phyloP scores from a whole-genome alignment of 2,888 invertebrate genomes.

The Sisyra nigra region DNA sequence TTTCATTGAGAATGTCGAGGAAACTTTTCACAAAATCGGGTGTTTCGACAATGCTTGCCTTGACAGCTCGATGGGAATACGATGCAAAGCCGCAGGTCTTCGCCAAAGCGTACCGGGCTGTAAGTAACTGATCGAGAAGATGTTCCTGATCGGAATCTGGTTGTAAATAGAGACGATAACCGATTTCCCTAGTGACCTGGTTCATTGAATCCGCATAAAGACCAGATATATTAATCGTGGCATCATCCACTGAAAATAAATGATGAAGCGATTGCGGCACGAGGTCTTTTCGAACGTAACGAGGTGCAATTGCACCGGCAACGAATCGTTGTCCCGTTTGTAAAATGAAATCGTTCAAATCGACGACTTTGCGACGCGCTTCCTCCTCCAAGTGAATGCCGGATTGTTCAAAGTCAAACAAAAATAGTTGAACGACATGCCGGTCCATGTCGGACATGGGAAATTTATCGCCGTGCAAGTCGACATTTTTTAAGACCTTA shows the following conservation, averaged over 20 bases:
- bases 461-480: conserved; percentile 49
- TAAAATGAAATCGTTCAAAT: conserved; percentile 72
- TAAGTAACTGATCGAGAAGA: conserved; percentile 54
- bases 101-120: conserved; percentile 64
- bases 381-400: conserved; percentile 83
- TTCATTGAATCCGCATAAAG: conserved; percentile 71
- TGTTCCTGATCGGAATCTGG: conserved; percentile 63
- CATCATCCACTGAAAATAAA: conserved; percentile 39
- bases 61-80: conserved; percentile 78
- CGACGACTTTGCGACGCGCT: conserved; percentile 56
- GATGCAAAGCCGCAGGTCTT: conserved; percentile 76
- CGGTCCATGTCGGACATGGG: conserved; percentile 57
- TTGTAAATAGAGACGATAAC: conserved; percentile 70
- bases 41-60: conserved; percentile 71
- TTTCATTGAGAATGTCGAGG: conserved; percentile 55
- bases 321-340: conserved; percentile 73
- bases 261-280: conserved; percentile 59
- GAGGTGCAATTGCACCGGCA: conserved; percentile 53
- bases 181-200: conserved; percentile 67
- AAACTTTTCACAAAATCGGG: conserved; percentile 68
- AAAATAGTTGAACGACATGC: conserved; percentile 75
- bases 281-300: conserved; percentile 41
- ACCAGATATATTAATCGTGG: conserved; percentile 59
- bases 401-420: conserved; percentile 95
- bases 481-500: conserved; percentile 53